Evolutionary conservation across 2,113 vertebrate species (phyloP), one percentile per base, ranked within the genome.

Genomic region (Indicator indicator): DNA sequence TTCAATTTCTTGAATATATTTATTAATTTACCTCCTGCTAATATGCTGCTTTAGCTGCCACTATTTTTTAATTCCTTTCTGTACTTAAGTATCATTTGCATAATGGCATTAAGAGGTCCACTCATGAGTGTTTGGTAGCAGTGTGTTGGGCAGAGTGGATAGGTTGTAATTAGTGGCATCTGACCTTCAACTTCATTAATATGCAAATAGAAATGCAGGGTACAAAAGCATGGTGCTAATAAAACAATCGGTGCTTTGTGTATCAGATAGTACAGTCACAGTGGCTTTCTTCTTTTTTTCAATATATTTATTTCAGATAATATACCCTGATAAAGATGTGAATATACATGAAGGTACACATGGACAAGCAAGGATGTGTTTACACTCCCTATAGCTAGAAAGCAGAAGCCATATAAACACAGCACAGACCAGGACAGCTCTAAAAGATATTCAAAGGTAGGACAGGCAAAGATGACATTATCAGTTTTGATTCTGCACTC

Each of bases 141-240:
- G 97, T 98, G 97, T 98, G 97, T 98, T 98, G 99, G 98, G 98
- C 98, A 98, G 98, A 98, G 98, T 97, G 97, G 96, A 97, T 98
- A 98, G 97, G 98, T 97, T 98, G 97, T 99, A 99, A 99, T 99
- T 99, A 99, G 98, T 98, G 98, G 97, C 99, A 98, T 98, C 98
- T 99, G 98, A 98, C 99, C 98, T 99, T 99, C 98, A 98, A 96
- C 97, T 98, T 99, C 98, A 99, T 99, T 99, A 99, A 98, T 97
- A 99, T 99, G 98, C 98, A 99, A 99, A 99, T 98, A 97, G 97
- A 98, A 98, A 97, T 98, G 97, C 97, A 98, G 97, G 98, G 97
- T 97, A 97, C 96, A 97, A 97, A 98, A 95, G 42, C 44, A 76
- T 64, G 85, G 65, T 88, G 40, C 50, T 56, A 9, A 80, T 92